Evolutionary conservation across 2,797 vertebrate species (phyloP), one percentile per base, ranked within the genome.

Genomic region (Acanthornis magna): DNA sequence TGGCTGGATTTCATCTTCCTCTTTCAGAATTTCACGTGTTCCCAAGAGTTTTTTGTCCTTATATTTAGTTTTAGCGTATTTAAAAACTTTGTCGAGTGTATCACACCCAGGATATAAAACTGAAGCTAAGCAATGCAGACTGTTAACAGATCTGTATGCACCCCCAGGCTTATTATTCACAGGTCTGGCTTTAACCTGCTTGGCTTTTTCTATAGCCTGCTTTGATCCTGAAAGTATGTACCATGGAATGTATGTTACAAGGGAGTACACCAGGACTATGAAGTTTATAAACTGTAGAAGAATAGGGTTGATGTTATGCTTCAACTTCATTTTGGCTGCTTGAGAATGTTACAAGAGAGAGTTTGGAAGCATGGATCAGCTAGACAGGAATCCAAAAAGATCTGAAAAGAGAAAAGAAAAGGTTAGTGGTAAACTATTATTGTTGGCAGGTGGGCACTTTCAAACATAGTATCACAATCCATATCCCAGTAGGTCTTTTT

Each of bases 21-120:
- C 99, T 42, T 98, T 99, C 74, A 99, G 97, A 92, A 99, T 90
- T 97, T 99, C 98, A 83, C 99, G 98, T 5, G 98, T 99, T 76
- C 99, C 99, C 66, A 99, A 96, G 60, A 99, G 99, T 58, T 98
- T 98, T 93, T 97, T 98, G 93, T 98, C 91, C 42, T 98, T 98
- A 94, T 98, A 99, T 90, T 98, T 98, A 15, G 66, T 96, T 88
- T 97, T 98, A 13, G 99, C 98, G 0, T 98, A 97, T 78, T 98
- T 98, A 85, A 99, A 99, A 96, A 99, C 96, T 97, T 98, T 98
- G 93, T 99, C 99, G 5, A 99, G 96, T 1, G 99, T 99, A 95
- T 99, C 98, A 61, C 98, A 97, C 14, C 98, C 99, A 3, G 98
- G 98, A 89, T 98, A 98, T n/a, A 99, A 85, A 5, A 97, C 96